phyloP scores from a whole-genome alignment of 64 coral and sea anemone genomes.

The Anthopleura sola region DNA sequence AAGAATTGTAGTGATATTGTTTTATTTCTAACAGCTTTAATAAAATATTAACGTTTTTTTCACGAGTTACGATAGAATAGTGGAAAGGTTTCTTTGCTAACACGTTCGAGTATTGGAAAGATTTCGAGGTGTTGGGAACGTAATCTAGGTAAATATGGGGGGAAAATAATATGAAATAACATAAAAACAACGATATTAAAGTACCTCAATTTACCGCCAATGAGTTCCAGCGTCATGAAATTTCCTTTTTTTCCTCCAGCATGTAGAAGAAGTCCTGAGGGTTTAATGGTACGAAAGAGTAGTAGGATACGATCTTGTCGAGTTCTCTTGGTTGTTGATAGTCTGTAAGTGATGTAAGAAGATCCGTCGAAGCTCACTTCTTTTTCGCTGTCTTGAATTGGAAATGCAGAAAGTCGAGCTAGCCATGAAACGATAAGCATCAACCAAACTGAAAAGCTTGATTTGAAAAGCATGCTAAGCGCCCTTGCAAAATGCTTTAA shows the following conservation, averaged over 20 bases:
- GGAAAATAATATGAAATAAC: neutral
- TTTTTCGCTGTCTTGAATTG: neutral
- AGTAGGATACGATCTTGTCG: constrained; percentile 51
- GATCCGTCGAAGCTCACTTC: constrained; percentile 64
- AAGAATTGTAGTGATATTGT: constrained; percentile 1
- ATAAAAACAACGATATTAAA: neutral
- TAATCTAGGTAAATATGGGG: neutral
- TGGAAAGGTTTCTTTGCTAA: neutral
- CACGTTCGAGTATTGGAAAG: neutral
- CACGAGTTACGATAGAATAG: neutral
- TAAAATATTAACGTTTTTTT: constrained; percentile 23
- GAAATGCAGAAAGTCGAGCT: constrained; percentile 9
- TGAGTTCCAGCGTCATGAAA: constrained; percentile 85
- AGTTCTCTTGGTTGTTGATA: constrained; percentile 17
- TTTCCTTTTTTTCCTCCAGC: constrained; percentile 59
- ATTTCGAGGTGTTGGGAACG: neutral
- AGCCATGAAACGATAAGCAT: neutral
- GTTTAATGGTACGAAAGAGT: constrained; percentile 76
- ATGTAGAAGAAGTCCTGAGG: constrained; percentile 75
- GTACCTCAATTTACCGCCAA: constrained; percentile 94
- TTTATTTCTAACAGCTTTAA: neutral
- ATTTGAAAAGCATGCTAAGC: neutral
- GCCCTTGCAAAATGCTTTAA: neutral
- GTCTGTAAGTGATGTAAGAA: constrained; percentile 66
- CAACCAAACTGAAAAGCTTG: neutral